Base-by-base conservation (phyloP, 2,888 invertebrate species). In the Oscheius myriophilus region DNA sequence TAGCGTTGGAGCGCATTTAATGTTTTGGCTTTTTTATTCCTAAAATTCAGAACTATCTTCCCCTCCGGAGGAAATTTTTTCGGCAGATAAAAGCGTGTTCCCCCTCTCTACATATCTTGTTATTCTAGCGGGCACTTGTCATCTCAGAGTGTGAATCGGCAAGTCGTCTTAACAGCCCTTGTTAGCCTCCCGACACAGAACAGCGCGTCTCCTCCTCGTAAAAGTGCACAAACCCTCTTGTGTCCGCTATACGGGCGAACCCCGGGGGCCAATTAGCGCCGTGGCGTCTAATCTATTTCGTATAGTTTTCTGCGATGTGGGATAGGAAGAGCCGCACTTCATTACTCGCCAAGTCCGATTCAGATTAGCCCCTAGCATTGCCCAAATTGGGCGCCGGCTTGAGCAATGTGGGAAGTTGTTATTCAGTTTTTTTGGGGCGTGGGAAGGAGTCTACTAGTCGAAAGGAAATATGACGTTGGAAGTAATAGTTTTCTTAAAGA, bases 171-270 rank as follows among this genome's bases (percentile, higher is more conserved):
- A 61, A 61, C 61, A 61, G 49, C 61, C 61, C 61, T 61, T 61
- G 61, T 61, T 61, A 61, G 61, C 61, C 61, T 61, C 61, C 61
- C 61, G 49, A 46, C 61, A 61, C 46, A n/a, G n/a, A n/a, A 9
- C 33, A 33, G 33, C 33, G 33, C 3, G 33, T 33, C 33, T 33
- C 33, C 33, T 49, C 45, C 61, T 61, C 61, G 61, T 61, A 61
- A 61, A 61, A 61, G 61, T 61, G 61, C 61, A 61, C 49, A 61
- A 46, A n/a, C 43, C 61, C 61, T 61, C 61, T 61, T 61, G 61
- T 61, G 49, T 61, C 25, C 49, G 61, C 46, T 61, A 61, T 61
- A 61, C 61, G 61, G 49, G 26, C 18, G 49, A 61, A 46, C 61
- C 61, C 61, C 61, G 61, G 49, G 61, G 61, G 61, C 61, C 61